A percentile compares a stretch with the other conserved stretches of the same genome.
phyloP scores from a whole-genome alignment of 2,113 vertebrate genomes.

The Ceuthmochares aereus region DNA sequence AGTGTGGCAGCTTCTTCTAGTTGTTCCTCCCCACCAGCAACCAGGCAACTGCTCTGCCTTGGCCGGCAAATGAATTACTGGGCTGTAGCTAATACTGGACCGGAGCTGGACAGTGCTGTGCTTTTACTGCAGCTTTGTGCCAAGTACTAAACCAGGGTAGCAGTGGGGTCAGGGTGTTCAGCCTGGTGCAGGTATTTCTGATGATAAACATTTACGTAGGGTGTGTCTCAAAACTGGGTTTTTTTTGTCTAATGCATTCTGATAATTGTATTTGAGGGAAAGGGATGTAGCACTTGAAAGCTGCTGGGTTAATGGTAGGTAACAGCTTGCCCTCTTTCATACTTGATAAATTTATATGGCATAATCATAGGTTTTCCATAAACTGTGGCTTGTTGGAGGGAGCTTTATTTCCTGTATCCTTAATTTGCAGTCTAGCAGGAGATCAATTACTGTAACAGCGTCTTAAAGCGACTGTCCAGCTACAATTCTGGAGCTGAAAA shows the following conservation, averaged over 20 bases:
- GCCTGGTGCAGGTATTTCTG: neutral
- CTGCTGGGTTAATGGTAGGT: neutral
- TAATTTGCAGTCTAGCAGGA: neutral
- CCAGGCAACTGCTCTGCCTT: too few relatives aligned
- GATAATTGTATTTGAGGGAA: neutral
- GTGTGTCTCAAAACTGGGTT: neutral
- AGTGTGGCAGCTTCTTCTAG: too few relatives aligned
- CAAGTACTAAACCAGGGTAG: rapidly evolving
- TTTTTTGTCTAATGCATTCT: neutral
- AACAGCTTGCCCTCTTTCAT: neutral
- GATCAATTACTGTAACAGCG: rapidly evolving
- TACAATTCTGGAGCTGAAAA: neutral
- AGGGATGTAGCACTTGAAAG: neutral
- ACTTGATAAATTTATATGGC: neutral
- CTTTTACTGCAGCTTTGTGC: neutral
- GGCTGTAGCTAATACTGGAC: rapidly evolving
- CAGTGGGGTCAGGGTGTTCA: neutral
- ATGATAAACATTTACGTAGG: too few relatives aligned
- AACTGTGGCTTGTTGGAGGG: too few relatives aligned
- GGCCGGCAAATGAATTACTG: neutral
- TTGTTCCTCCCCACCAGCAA: neutral
- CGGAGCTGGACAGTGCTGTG: neutral
- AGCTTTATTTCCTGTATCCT: neutral
- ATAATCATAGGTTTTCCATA: neutral
- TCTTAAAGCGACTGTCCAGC: neutral